These are phyloP conservation scores for Empidonax alnorum DNA, from an alignment of 2,113 vertebrate genomes.

Conservation along the genomic window DNA sequence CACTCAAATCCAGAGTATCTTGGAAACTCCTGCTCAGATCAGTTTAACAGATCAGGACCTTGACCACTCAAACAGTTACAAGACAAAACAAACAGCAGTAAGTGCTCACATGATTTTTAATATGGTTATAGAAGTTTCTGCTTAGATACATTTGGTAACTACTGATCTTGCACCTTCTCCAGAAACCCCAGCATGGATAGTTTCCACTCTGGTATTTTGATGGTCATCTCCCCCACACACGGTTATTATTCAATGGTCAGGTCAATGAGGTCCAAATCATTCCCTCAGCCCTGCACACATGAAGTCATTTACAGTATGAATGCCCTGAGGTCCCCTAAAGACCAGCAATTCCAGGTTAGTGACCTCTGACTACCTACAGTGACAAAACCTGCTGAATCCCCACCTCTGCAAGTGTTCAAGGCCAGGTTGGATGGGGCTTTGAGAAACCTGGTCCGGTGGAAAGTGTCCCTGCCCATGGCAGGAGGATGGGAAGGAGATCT, in stretches of 20 bases:
- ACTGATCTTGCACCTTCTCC: not conserved
- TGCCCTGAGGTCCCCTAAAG: not conserved
- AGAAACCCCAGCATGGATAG: not conserved
- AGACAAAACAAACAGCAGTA: not conserved
- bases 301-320: not conserved
- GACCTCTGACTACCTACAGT: not conserved
- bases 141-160: not conserved
- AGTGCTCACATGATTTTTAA: not conserved
- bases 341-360: not conserved
- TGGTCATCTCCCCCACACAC: not conserved
- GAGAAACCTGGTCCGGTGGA: not conserved
- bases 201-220: not conserved
- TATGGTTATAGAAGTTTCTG: not conserved
- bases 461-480: not conserved
- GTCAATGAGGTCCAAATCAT: not conserved
- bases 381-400: not conserved
- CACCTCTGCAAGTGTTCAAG: not conserved
- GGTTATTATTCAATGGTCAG: not conserved
- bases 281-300: not conserved
- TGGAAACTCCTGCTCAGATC: not conserved
- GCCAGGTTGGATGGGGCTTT: not conserved
- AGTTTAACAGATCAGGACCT: not conserved
- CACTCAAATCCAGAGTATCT: not conserved
- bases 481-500: not conserved
- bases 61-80: not conserved